Conservation (phyloP, 2,797 vertebrate genomes). For the Alosa sapidissima region DNA sequence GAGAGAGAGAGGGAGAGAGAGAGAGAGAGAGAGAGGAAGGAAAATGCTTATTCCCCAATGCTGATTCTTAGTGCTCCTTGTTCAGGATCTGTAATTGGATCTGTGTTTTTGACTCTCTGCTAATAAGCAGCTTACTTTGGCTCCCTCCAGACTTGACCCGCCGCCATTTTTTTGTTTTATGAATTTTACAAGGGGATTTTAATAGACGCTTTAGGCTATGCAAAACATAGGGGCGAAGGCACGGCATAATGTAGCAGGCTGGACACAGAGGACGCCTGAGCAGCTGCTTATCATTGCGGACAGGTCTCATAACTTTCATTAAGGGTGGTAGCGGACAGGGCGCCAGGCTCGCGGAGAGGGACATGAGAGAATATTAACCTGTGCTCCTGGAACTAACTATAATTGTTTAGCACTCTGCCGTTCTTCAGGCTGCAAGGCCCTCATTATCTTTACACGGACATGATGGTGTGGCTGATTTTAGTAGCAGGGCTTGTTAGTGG, state of each 20-base stretch:
- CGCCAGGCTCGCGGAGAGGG: constrained; percentile 78
- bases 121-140: constrained; percentile 99
- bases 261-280: constrained; percentile 91
- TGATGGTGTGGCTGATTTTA: constrained; percentile 89
- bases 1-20: constrained; percentile 76
- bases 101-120: constrained; percentile 99
- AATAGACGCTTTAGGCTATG: constrained; percentile 99
- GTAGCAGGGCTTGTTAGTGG: constrained; percentile 75
- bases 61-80: constrained; percentile 95
- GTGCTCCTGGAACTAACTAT: constrained; percentile 93
- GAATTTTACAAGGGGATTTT: constrained; percentile 99
- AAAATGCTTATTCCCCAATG: constrained; percentile 90
- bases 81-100: constrained; percentile 99
- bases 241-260: constrained; percentile 92
- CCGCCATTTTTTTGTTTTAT: constrained; percentile 96
- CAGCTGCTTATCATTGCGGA: constrained; percentile 98
- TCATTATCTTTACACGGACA: constrained; percentile 95
- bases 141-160: constrained; percentile 99
- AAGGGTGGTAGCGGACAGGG: constrained; percentile 94
- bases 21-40: constrained; percentile 71
- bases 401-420: constrained; percentile 95
- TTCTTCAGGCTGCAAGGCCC: constrained; percentile 83
- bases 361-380: constrained; percentile 99
- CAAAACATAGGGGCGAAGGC: constrained; percentile 96
- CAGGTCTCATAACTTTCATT: constrained; percentile 99